These are phyloP conservation scores for Bombus superbus DNA, from an alignment of 1,140 invertebrate genomes.

Conservation along the genomic window DNA sequence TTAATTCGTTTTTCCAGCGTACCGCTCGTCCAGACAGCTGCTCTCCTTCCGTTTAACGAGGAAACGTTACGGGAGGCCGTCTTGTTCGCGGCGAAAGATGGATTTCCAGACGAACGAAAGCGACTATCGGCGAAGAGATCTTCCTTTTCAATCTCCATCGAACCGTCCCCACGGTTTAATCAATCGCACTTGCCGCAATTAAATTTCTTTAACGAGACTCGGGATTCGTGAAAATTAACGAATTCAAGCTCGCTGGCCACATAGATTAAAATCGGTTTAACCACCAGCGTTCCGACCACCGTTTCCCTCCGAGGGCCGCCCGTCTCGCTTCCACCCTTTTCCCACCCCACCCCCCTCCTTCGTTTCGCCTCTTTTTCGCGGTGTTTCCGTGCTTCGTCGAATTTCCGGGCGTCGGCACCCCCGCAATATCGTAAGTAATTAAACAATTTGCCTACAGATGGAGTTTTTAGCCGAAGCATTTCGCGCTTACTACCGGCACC, in stretches of 20 bases:
- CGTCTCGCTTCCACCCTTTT: background rate
- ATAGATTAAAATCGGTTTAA: conserved; percentile 63
- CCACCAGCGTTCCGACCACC: background rate
- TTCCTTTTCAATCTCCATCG: conserved; percentile 56
- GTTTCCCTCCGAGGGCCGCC: background rate
- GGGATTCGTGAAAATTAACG: conserved; percentile 53
- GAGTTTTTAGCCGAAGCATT: conserved; percentile 80
- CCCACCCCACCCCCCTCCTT: background rate
- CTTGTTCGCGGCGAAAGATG: conserved; percentile 33
- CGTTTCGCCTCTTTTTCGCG: conserved; percentile 42
- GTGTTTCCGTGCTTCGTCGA: conserved; percentile 43
- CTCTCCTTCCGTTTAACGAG: conserved; percentile 54
- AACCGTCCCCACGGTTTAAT: conserved; percentile 50
- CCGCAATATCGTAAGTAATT: conserved; percentile 78
- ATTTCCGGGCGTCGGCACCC: conserved; percentile 52
- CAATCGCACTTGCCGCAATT: conserved; percentile 67
- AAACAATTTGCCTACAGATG: conserved; percentile 83
- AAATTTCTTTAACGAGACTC: conserved; percentile 67
- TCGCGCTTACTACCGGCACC: conserved; percentile 70
- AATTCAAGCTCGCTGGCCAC: conserved; percentile 41
- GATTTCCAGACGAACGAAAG: no score
- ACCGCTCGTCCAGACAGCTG: conserved; percentile 6
- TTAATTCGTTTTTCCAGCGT: conserved; percentile 50
- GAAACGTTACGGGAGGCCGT: conserved; percentile 21
- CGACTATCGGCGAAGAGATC: background rate